These are phyloP conservation scores for Ictidomys tridecemlineatus DNA, from an alignment of 2,113 vertebrate genomes.

Conservation along the genomic window DNA sequence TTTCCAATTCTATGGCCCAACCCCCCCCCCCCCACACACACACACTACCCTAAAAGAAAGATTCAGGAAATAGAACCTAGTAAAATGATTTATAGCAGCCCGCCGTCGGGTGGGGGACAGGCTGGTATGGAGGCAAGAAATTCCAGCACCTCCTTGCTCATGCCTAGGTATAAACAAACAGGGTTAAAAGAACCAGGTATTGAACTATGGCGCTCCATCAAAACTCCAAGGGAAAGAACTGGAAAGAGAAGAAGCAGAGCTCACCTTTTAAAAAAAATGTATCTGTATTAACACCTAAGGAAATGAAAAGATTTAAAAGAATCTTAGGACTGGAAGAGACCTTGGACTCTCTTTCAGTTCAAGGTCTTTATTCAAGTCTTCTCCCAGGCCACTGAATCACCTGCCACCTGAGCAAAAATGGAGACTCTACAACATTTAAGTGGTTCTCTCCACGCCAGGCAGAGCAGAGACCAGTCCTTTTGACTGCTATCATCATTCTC, in stretches of 20 bases:
- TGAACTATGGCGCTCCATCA: not conserved
- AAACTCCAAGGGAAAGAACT: not conserved
- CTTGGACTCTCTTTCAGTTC: not conserved
- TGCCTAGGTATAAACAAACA: slow-evolving; percentile 85
- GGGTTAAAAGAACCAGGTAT: slow-evolving; percentile 62
- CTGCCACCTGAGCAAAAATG: not conserved
- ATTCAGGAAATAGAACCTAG: slow-evolving; percentile 88
- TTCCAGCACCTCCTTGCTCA: slow-evolving; percentile 81
- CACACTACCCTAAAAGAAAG: slow-evolving; percentile 72
- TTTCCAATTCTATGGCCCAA: slow-evolving; percentile 85
- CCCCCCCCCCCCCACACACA: slow-evolving; percentile 52
- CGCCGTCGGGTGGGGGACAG: slow-evolving; percentile 83
- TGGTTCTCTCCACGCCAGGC: not conserved
- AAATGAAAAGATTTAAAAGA: slow-evolving; percentile 38
- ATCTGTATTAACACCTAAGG: slow-evolving; percentile 4
- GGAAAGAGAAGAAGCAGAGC: not conserved
- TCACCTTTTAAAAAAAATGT: not conserved
- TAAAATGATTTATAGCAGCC: slow-evolving; percentile 89
- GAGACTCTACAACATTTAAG: not conserved
- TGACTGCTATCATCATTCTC: not conserved
- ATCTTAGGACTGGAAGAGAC: not conserved
- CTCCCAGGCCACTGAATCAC: not conserved
- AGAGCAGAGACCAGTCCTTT: not conserved
- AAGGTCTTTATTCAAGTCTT: not conserved
- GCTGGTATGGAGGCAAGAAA: slow-evolving; percentile 79